Evolutionary conservation across 2,888 invertebrate genomes (phyloP), one percentile per base, ranked within the genome.

Genomic region (Enchytraeus crypticus): DNA sequence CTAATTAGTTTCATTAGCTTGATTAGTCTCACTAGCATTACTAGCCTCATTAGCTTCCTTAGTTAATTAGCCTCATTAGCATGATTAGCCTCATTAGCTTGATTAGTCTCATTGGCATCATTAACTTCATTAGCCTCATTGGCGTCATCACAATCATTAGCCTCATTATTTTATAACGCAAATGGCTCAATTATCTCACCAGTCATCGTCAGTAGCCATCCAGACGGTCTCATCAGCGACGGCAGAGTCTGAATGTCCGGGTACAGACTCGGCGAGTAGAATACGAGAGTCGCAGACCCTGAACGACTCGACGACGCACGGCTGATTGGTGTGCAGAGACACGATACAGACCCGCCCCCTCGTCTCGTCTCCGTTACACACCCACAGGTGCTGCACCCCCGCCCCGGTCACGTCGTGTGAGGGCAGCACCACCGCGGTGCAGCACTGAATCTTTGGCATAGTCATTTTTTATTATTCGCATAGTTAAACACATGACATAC

Each of bases 341-440:
- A 68, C 66, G 21, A 69, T 51, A 47, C 90, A 88, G 38, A 86
- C 84, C 60, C 59, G 59, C 1, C 64, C 57, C 8, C 30, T 21
- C 2, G 47, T 4, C 49, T 60, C 58, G 74, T 90, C 89, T 53
- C 85, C 86, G 65, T 90, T 89, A 77, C 91, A 90, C 66, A 92
- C 85, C 93, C 93, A 95, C 68, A 93, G 82, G 75, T 91, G 88
- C 70, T 88, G 89, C 71, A 89, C 87, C 21, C 77, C 76, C 53
- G 79, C 72, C 29, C 84, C 72, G 85, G 85, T 66, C 38, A 63
- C 62, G 27, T 84, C 71, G 85, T 85, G 51, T 14, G 68, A 68
- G 0, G 74, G 71, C 23, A 76, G 65, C 53, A 72, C 71, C 4
- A 77, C 73, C 34, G 72, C 71, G n/a, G 73, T 72, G 21, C 73